phyloP scores from a whole-genome alignment of 2,113 vertebrate species.

The Lonchura striata region DNA sequence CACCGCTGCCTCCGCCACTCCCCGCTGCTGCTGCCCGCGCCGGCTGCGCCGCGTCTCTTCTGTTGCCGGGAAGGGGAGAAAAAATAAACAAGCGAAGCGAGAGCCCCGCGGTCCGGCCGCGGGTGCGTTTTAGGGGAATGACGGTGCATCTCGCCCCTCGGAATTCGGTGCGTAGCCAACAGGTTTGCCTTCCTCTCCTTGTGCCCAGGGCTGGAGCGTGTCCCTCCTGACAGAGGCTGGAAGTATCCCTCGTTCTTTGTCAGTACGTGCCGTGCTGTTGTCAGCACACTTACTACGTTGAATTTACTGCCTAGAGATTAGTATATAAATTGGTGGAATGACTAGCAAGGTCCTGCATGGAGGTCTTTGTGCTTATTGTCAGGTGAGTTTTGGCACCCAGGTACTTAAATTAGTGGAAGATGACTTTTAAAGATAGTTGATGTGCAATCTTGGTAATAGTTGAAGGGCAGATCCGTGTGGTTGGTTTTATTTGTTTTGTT shows the following conservation, averaged over 20 bases:
- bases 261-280: neutral
- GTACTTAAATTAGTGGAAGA: neutral
- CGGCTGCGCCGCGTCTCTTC: neutral
- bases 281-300: neutral
- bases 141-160: constrained; percentile 41
- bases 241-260: neutral
- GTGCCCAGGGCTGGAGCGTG: neutral
- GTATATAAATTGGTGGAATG: neutral
- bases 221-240: neutral
- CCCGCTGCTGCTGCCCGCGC: too few relatives aligned
- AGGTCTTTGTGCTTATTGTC: neutral
- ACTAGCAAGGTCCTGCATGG: neutral
- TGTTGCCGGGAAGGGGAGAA: neutral
- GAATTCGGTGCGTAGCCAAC: neutral
- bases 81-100: neutral
- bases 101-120: neutral
- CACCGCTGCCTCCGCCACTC: neutral
- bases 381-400: neutral
- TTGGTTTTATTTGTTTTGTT: neutral
- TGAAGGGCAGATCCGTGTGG: neutral
- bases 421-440: neutral
- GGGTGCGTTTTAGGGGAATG: neutral
- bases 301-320: neutral
- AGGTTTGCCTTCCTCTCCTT: constrained; percentile 4
- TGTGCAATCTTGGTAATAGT: neutral